Conservation (phyloP, 2,888 invertebrate genomes). For the Eilema caniola region DNA sequence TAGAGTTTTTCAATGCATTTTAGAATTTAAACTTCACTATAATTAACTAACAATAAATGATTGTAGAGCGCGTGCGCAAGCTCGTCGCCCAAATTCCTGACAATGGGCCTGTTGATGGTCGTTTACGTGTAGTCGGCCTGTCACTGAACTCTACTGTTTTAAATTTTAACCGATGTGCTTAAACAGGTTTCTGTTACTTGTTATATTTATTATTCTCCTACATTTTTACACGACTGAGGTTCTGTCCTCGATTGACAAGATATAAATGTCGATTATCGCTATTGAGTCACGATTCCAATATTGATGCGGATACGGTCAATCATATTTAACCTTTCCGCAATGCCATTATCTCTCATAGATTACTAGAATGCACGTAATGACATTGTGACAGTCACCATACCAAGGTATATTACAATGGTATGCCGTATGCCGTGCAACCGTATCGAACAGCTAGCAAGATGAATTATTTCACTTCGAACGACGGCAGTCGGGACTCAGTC, state of each 20-base stretch:
- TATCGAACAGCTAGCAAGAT: conserved; percentile 71
- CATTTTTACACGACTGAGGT: conserved; percentile 25
- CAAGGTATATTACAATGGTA: conserved; percentile 35
- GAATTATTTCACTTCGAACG: conserved; percentile 69
- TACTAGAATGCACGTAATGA: conserved; percentile 46
- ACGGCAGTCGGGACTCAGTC: conserved; percentile 67
- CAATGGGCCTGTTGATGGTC: conserved; percentile 68
- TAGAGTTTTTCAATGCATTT: not conserved
- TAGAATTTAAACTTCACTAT: not conserved
- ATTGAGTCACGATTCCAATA: conserved; percentile 30
- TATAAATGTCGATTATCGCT: conserved; percentile 14
- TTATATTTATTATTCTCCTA: conserved; percentile 40
- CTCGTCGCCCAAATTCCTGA: conserved; percentile 72
- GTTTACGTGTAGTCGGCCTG: conserved; percentile 60
- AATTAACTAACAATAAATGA: conserved; percentile 38
- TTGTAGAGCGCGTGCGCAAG: conserved; percentile 62
- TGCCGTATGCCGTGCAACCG: conserved; percentile 44
- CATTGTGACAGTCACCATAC: conserved; percentile 40
- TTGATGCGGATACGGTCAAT: conserved; percentile 22
- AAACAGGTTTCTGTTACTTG: conserved; percentile 48
- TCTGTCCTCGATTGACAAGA: conserved; percentile 21
- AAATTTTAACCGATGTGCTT: conserved; percentile 55
- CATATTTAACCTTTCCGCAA: conserved; percentile 31
- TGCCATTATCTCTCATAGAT: conserved; percentile 31
- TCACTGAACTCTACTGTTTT: conserved; percentile 69